These are phyloP conservation scores for Dusona sp. DNA, from an alignment of 2,888 invertebrate species.

Conservation along the genomic window DNA sequence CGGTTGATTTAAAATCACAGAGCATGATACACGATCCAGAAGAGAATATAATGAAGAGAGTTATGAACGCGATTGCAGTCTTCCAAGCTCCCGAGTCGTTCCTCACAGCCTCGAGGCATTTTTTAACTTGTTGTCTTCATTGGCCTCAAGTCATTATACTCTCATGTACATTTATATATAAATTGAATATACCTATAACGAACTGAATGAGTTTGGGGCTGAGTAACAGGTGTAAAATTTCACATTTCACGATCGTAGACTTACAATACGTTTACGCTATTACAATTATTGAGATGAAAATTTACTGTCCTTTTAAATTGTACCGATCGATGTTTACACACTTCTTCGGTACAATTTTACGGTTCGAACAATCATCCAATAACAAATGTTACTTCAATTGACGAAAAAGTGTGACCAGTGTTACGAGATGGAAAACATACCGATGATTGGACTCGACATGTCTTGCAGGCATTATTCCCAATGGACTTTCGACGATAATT, in stretches of 20 bases:
- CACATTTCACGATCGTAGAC: background rate
- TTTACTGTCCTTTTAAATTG: background rate
- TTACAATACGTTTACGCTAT: background rate
- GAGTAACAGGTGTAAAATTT: constrained; percentile 40
- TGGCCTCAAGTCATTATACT: constrained; percentile 24
- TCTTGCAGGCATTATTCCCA: background rate
- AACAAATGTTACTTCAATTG: background rate
- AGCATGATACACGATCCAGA: constrained; percentile 25
- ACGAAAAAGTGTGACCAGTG: background rate
- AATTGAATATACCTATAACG: background rate
- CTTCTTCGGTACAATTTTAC: background rate
- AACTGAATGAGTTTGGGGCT: background rate
- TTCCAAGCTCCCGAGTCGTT: constrained; percentile 28
- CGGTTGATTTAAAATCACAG: constrained; percentile 56
- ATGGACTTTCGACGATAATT: constrained; percentile 34
- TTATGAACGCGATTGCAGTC: constrained; percentile 26
- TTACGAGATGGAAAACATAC: background rate
- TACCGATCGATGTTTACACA: background rate
- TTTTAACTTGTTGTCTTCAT: constrained; percentile 58
- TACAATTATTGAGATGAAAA: background rate
- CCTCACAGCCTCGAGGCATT: constrained; percentile 46
- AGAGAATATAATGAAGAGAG: constrained; percentile 36
- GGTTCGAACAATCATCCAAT: background rate
- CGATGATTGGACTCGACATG: background rate
- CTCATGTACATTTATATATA: background rate